Evolutionary conservation across 1,140 invertebrate genomes (phyloP).

Genomic region (Drosophila neocordata): DNA sequence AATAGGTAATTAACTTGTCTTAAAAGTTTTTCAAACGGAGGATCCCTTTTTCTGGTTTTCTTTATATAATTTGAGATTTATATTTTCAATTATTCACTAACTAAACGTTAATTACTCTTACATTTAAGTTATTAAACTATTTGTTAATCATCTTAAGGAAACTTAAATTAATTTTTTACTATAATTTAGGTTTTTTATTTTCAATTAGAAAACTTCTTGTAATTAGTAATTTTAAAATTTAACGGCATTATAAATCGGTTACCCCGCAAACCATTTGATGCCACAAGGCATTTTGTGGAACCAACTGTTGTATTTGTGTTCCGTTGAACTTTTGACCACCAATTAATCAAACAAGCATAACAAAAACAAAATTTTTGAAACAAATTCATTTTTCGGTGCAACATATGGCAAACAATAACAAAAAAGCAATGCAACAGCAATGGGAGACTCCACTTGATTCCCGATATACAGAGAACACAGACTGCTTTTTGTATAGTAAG

Average conservation of each 20-base stretch:
- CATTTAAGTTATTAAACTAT: no score
- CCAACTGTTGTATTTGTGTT: slow-evolving; percentile 51
- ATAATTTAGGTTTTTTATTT: no score
- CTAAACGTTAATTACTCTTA: not conserved
- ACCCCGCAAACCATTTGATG: no score
- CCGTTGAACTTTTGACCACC: slow-evolving; percentile 78
- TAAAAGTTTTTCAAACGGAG: no score
- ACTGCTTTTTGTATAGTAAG: slow-evolving; percentile 62
- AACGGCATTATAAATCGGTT: not conserved
- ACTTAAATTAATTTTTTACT: no score
- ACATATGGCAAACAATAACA: slow-evolving; percentile 61
- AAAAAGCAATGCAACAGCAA: slow-evolving; percentile 12
- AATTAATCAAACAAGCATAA: slow-evolving; percentile 76
- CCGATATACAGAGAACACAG: slow-evolving; percentile 27
- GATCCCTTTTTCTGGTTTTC: no score
- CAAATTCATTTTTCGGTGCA: slow-evolving; percentile 73
- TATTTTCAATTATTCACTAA: no score
- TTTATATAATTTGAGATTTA: no score
- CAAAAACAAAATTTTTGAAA: slow-evolving; percentile 52
- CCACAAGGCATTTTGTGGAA: slow-evolving; percentile 12
- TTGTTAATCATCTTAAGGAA: no score
- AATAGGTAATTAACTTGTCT: no score
- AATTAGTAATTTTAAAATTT: no score
- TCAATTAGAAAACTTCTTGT: no score
- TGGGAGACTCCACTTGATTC: not conserved